A percentile compares a stretch with the other conserved stretches of the same genome.
phyloP scores from a whole-genome alignment of 2,888 invertebrate genomes.

The Geophilus truncorum region DNA sequence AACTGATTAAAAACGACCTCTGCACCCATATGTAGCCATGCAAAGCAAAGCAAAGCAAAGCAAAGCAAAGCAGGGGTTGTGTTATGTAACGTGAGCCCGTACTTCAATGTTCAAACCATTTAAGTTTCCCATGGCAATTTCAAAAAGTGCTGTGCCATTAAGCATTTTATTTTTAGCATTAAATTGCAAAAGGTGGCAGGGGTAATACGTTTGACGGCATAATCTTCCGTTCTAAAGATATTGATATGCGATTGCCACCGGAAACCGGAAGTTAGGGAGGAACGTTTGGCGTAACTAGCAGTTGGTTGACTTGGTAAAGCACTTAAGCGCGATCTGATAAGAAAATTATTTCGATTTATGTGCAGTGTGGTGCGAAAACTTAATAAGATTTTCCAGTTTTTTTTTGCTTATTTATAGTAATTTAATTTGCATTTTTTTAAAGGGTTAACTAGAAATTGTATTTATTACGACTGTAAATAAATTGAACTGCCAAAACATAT shows the following conservation, averaged over 20 bases:
- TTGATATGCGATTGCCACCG: not conserved
- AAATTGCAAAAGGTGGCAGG: not conserved
- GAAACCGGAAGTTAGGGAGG: constrained; percentile 1
- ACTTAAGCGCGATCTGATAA: not conserved
- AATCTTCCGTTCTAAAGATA: not conserved
- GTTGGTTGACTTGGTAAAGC: not conserved
- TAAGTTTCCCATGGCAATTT: not conserved
- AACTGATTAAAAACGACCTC: not conserved
- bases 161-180: not conserved
- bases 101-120: not conserved
- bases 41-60: not conserved
- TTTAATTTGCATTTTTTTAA: too few species aligned
- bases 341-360: not conserved
- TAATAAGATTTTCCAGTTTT: not conserved
- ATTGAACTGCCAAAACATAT: too few species aligned
- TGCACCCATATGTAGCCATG: not conserved
- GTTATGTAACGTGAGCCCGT: not conserved
- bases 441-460: too few species aligned
- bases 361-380: not conserved
- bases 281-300: not conserved
- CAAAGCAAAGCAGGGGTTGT: not conserved
- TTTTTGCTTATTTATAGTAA: too few species aligned
- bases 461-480: too few species aligned
- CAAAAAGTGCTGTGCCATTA: not conserved
- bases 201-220: not conserved